phyloP scores from a whole-genome alignment of 2,797 vertebrate genomes.

The Glyptemys insculpta region DNA sequence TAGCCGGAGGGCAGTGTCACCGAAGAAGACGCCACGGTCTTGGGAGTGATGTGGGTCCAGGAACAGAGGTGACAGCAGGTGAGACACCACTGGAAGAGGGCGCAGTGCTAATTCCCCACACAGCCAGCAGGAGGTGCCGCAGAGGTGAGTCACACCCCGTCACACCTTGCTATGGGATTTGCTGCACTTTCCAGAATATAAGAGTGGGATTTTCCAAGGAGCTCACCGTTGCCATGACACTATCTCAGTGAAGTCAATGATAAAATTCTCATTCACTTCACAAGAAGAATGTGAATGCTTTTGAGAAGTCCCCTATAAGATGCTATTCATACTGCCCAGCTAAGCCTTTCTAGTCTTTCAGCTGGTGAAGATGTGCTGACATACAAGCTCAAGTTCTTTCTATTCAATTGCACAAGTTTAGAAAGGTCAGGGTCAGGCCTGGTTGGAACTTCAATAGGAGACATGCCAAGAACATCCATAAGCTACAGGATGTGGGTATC shows the following conservation, averaged over 20 bases:
- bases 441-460: neutral
- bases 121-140: no score
- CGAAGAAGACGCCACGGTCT: no score
- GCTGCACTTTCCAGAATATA: neutral
- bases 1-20: no score
- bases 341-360: fast-evolving
- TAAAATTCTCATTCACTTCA: neutral
- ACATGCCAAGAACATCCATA: neutral
- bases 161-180: neutral
- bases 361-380: neutral
- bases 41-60: no score
- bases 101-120: no score
- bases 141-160: no score
- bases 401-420: fast-evolving
- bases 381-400: neutral
- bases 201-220: neutral
- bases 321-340: neutral
- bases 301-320: neutral
- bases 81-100: no score
- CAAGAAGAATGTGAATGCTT: neutral
- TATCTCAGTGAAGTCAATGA: neutral
- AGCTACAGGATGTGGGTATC: neutral
- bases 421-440: neutral
- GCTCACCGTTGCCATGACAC: neutral
- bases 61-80: no score